Percentiles rank a stretch among this genome's conserved stretches.
phyloP scores from a whole-genome alignment of 30 jellyfish, hydroid and myxozoan species.

The Aurelia sp. region DNA sequence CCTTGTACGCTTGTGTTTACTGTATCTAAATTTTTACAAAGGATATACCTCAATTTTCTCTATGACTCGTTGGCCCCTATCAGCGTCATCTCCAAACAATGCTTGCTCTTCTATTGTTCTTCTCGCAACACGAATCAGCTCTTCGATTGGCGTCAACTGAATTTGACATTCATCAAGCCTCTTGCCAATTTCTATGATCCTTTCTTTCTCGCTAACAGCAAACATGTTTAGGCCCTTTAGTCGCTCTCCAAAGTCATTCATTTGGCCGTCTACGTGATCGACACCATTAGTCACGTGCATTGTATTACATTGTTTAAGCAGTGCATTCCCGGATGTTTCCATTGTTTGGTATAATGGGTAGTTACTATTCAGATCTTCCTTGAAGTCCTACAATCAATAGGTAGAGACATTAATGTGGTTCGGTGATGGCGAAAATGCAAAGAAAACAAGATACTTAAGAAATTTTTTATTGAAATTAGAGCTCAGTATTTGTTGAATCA shows the following conservation, averaged over 20 bases:
- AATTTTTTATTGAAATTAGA: no score
- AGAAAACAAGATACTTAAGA: no score
- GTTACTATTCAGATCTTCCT: slow-evolving; percentile 77
- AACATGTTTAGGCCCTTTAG: slow-evolving; percentile 71
- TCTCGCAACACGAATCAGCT: slow-evolving; percentile 69
- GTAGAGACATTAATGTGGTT: no score
- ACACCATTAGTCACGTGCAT: slow-evolving; percentile 79
- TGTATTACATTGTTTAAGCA: slow-evolving; percentile 56
- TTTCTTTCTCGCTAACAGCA: slow-evolving; percentile 70
- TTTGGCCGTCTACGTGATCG: slow-evolving; percentile 74
- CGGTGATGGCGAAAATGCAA: no score
- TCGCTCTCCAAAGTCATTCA: slow-evolving; percentile 69
- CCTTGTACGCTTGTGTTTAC: no score
- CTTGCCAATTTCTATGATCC: slow-evolving; percentile 61
- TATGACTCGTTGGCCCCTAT: slow-evolving; percentile 65
- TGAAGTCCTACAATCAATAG: slow-evolving; percentile 70
- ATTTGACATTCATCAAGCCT: slow-evolving; percentile 77
- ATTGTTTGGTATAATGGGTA: slow-evolving; percentile 41
- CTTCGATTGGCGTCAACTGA: slow-evolving; percentile 79
- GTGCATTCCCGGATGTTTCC: slow-evolving; percentile 61
- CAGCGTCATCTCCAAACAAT: slow-evolving; percentile 81
- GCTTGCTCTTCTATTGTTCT: slow-evolving; percentile 51
- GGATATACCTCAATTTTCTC: slow-evolving; percentile 68
- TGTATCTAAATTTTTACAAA: neutral
- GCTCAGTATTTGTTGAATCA: no score